Percentiles rank a stretch among this genome's conserved stretches.
phyloP scores from a whole-genome alignment of 2,888 invertebrate genomes.

The Cantharis flavilabris region DNA sequence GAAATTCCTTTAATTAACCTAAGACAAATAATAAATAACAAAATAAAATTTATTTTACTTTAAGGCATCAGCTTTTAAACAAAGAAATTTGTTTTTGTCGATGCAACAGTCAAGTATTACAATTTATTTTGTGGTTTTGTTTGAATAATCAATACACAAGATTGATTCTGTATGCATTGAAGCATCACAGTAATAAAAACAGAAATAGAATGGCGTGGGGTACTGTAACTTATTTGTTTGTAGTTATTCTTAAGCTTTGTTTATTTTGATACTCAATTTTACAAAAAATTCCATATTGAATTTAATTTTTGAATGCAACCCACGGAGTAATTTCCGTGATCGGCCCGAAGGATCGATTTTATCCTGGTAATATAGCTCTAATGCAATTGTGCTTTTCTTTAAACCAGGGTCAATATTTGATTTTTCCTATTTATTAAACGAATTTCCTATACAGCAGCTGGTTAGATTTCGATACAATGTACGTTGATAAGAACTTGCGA shows the following conservation, averaged over 20 bases:
- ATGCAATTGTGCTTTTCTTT: too few relatives aligned
- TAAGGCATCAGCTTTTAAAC: background rate
- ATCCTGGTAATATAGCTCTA: background rate
- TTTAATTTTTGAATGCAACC: background rate
- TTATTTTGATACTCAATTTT: background rate
- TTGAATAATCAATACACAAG: constrained; percentile 10
- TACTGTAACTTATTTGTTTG: background rate
- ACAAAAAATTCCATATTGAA: background rate
- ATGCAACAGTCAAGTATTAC: background rate
- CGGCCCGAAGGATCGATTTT: background rate
- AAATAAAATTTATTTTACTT: background rate
- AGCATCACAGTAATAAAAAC: constrained; percentile 6
- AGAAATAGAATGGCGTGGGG: background rate
- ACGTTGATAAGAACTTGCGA: too few relatives aligned
- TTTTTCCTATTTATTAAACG: too few relatives aligned
- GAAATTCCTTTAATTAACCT: background rate
- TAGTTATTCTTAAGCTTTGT: background rate
- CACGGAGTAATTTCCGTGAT: background rate
- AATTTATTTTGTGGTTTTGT: constrained; percentile 13
- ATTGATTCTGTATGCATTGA: constrained; percentile 8
- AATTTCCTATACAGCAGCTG: too few relatives aligned
- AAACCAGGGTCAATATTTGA: too few relatives aligned
- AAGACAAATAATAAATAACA: too few relatives aligned
- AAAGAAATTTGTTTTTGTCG: background rate
- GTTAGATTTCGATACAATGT: too few relatives aligned